phyloP scores from a whole-genome alignment of 2,113 vertebrate species.

The Periophthalmodon schlosseri region DNA sequence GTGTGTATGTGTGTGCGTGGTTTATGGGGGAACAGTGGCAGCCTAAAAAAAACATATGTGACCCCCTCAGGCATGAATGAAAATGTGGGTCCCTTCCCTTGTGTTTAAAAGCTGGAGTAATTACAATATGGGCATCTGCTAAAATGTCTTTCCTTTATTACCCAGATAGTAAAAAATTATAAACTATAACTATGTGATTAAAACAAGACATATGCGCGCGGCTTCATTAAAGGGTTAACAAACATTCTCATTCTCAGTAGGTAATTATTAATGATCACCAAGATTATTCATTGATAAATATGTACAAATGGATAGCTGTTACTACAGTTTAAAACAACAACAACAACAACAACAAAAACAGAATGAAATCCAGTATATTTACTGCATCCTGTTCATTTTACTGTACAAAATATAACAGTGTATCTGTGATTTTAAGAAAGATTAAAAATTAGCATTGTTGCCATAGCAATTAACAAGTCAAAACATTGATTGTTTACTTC shows the following conservation, averaged over 20 bases:
- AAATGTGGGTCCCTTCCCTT: conserved; percentile 31
- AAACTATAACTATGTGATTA: conserved; percentile 59
- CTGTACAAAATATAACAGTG: no score
- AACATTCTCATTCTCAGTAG: background rate
- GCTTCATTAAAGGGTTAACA: conserved; percentile 8
- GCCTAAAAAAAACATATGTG: conserved; percentile 46
- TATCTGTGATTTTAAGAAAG: no score
- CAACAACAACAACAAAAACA: background rate
- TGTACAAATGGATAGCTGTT: background rate
- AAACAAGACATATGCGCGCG: conserved; percentile 74
- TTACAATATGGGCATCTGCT: conserved; percentile 38
- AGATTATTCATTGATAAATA: background rate
- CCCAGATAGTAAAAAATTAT: conserved; percentile 20
- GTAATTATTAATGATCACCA: background rate
- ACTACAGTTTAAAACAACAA: background rate
- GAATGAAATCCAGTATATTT: background rate
- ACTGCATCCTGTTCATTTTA: background rate
- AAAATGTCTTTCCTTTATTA: background rate
- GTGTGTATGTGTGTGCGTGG: background rate
- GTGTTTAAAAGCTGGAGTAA: conserved; percentile 27
- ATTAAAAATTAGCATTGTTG: no score
- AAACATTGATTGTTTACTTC: no score
- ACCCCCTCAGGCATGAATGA: conserved; percentile 54
- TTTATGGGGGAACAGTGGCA: conserved; percentile 6
- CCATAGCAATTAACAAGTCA: no score